These are phyloP conservation scores for Drosophila grimshawi DNA, from an alignment of 1,140 invertebrate species.

Conservation along the genomic window DNA sequence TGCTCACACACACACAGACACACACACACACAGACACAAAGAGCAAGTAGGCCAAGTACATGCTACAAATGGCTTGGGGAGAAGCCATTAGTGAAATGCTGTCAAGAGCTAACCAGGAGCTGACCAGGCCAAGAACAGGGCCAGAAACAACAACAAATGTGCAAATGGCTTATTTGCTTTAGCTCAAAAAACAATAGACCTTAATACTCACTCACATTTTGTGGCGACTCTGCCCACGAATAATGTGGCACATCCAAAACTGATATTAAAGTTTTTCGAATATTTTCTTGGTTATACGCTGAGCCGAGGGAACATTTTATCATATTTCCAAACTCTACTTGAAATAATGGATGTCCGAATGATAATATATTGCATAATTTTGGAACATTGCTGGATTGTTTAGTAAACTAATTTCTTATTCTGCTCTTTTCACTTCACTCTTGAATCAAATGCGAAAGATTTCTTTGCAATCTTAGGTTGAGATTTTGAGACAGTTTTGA, in stretches of 20 bases:
- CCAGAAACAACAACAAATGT: constrained; percentile 11
- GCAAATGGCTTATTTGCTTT: constrained; percentile 72
- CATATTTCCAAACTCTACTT: no score
- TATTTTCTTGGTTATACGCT: not conserved
- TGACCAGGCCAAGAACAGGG: not conserved
- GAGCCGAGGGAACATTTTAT: no score
- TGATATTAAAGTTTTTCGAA: constrained; percentile 3
- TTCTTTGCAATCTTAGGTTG: no score
- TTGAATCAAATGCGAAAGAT: no score
- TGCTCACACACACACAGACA: constrained; percentile 16
- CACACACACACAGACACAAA: not conserved
- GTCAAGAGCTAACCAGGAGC: constrained; percentile 47
- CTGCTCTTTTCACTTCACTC: no score
- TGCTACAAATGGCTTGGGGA: constrained; percentile 15
- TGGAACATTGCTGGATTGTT: no score
- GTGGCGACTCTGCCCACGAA: constrained; percentile 2
- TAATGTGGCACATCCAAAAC: constrained; percentile 31
- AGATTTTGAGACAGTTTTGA: no score
- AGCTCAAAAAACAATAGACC: constrained; percentile 24
- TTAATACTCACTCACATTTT: constrained; percentile 12
- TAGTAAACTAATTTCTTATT: no score
- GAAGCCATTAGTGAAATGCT: constrained; percentile 67
- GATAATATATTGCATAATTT: no score
- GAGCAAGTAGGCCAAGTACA: constrained; percentile 3
- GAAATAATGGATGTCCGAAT: no score